A percentile compares a stretch with the other conserved stretches of the same genome.
Evolutionary conservation across 92 coral and sea anemone genomes (phyloP).

Genomic region (Palythoa grandiflora): DNA sequence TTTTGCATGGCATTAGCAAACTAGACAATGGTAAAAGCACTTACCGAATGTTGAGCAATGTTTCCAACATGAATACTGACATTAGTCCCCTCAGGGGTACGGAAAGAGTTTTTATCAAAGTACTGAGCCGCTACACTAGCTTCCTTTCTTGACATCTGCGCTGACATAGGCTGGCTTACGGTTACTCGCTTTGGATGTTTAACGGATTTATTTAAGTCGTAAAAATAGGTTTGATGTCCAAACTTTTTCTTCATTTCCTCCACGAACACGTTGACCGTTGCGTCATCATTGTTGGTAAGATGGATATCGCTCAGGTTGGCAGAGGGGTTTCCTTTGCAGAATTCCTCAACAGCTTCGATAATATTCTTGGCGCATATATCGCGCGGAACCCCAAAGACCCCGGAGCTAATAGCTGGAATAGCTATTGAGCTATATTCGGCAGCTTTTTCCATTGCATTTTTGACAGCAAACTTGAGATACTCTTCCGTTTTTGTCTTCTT

Average conservation of each 20-base stretch:
- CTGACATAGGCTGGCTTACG: not conserved
- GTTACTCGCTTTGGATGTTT: not conserved
- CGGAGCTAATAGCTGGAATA: constrained; percentile 84
- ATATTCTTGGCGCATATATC: constrained; percentile 69
- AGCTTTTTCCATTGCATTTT: constrained; percentile 54
- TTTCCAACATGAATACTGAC: constrained; percentile 10
- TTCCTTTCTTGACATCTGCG: not conserved
- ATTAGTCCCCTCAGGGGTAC: not conserved
- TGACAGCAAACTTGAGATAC: constrained; percentile 42
- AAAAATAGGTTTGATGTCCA: constrained; percentile 30
- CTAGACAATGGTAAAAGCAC: not conserved
- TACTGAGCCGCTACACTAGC: not conserved
- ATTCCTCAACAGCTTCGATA: constrained; percentile 59
- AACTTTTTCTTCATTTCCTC: constrained; percentile 64
- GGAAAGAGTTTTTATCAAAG: constrained; percentile 1
- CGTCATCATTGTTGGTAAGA: constrained; percentile 61
- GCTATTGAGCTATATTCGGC: constrained; percentile 57
- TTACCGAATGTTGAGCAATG: constrained; percentile 22
- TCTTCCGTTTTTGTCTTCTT: constrained; percentile 29
- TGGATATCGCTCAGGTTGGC: constrained; percentile 65
- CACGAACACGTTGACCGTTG: constrained; percentile 53
- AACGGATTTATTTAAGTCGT: not conserved
- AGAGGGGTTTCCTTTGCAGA: constrained; percentile 41
- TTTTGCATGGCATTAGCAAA: not conserved
- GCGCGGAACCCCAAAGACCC: constrained; percentile 68